phyloP scores from a whole-genome alignment of 30 jellyfish, hydroid and myxozoan species.

The Hydractinia symbiolongicarpus region DNA sequence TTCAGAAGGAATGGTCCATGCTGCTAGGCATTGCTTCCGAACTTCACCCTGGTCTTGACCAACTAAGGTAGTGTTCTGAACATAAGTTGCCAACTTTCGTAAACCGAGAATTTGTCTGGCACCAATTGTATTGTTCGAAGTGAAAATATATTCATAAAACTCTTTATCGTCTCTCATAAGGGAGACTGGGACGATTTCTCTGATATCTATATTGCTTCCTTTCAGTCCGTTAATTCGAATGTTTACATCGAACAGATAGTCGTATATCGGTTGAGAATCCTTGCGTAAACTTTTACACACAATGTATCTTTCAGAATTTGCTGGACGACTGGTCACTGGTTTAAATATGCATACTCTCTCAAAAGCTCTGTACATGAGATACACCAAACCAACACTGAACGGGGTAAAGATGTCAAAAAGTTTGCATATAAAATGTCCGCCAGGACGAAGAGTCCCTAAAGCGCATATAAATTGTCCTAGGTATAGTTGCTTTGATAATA shows the following conservation, averaged over 20 bases:
- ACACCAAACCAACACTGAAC: conserved; percentile 85
- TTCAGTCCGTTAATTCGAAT: conserved; percentile 44
- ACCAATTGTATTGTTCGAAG: conserved; percentile 73
- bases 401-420: conserved; percentile 84
- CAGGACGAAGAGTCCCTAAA: conserved; percentile 65
- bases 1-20: conserved; percentile 88
- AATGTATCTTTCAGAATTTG: conserved; percentile 85
- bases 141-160: conserved; percentile 47
- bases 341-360: conserved; percentile 68
- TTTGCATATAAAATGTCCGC: conserved; percentile 94
- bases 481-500: conserved; percentile 83
- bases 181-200: conserved; percentile 62
- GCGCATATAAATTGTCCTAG: conserved; percentile 94
- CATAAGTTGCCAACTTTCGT: conserved; percentile 64
- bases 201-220: conserved; percentile 45
- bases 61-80: conserved; percentile 57
- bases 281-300: conserved; percentile 60
- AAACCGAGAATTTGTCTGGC: conserved; percentile 53
- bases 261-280: conserved; percentile 49
- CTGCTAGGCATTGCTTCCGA: conserved; percentile 53
- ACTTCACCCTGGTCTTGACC: conserved; percentile 90
- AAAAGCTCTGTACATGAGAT: conserved; percentile 68
- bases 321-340: conserved; percentile 96
- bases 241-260: conserved; percentile 70
- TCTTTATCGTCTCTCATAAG: conserved; percentile 41